Base-by-base conservation (phyloP, 1,140 invertebrate species). In the Cheumatopsyche charites region DNA sequence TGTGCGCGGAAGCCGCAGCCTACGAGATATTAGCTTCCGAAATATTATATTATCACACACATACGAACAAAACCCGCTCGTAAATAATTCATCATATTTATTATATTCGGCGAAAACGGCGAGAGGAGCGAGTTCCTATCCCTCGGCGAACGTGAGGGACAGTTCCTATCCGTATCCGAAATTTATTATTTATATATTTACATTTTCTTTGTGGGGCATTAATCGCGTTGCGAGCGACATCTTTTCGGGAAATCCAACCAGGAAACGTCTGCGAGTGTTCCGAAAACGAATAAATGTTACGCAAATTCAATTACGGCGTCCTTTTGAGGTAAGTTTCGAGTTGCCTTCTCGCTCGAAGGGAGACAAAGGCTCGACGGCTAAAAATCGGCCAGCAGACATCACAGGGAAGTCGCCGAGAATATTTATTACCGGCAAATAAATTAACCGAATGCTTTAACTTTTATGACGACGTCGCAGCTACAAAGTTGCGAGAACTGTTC, bases 401-500 rank as follows among this genome's bases (percentile, higher is more conserved):
- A 9, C 21, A 23, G 21, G 55, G 55, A 19, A 21, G 23, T 17
- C 47, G 6, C n/a, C 9, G 47, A 13, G 55, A 58, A 58, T 58
- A 58, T 58, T 58, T 58, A 58, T 58, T 26, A 58, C 55, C 55
- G 55, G 21, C 55, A 58, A 58, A 58, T 58, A 58, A 58, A 58
- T 58, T 58, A 58, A 58, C 55, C 55, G 55, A 58, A 58, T 58
- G 55, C 55, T 58, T 58, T 21, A 58, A 58, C 55, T 58, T 58
- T 58, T 58, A 58, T 58, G 55, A 17, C 17, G 11, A 17, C 21
- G 23, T 3, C 43, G 23, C 17, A 13, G 11, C 23, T 23, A 21
- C 55, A 23, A 58, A 58, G 55, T 58, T 58, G 23, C 21, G 21
- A 21, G 17, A 19, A 52, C 55, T 17, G 21, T 19, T 21, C 7